A percentile compares a stretch with the other conserved stretches of the same genome.
Evolutionary conservation across 2,888 invertebrate genomes (phyloP).

Genomic region (Hypercompe scribonia): DNA sequence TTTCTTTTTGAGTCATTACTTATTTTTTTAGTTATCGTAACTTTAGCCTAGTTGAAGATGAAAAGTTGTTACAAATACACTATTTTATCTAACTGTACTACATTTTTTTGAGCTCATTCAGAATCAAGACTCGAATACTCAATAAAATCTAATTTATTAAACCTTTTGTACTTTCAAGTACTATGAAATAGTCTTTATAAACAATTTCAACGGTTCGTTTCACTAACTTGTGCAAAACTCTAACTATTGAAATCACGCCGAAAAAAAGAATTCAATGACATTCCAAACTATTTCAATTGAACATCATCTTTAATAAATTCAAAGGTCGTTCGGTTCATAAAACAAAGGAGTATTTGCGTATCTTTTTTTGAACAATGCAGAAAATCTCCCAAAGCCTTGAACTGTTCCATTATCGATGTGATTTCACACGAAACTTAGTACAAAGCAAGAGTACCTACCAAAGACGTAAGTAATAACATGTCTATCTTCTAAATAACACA

Average conservation of each 20-base stretch:
- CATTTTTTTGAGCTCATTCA: too few species aligned
- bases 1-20: constrained; percentile 41
- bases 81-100: background rate
- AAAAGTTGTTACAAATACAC: background rate
- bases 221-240: background rate
- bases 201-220: constrained; percentile 1
- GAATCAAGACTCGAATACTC: background rate
- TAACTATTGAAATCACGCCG: background rate
- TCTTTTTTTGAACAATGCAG: constrained; percentile 49
- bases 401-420: constrained; percentile 50
- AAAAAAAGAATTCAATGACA: background rate
- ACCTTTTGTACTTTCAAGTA: background rate
- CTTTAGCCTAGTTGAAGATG: background rate
- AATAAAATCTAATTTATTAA: background rate
- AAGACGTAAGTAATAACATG: constrained; percentile 20
- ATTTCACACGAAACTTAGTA: constrained; percentile 60
- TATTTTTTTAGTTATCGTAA: background rate
- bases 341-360: constrained; percentile 49
- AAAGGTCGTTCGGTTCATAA: constrained; percentile 49
- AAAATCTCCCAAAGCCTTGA: constrained; percentile 61
- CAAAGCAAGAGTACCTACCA: constrained; percentile 43
- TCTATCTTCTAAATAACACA: constrained; percentile 7
- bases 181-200: constrained; percentile 2
- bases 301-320: constrained; percentile 23
- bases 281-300: constrained; percentile 4